These are phyloP conservation scores for Schizopygopsis malacanthus DNA, from an alignment of 2,797 vertebrate species.

Conservation along the genomic window DNA sequence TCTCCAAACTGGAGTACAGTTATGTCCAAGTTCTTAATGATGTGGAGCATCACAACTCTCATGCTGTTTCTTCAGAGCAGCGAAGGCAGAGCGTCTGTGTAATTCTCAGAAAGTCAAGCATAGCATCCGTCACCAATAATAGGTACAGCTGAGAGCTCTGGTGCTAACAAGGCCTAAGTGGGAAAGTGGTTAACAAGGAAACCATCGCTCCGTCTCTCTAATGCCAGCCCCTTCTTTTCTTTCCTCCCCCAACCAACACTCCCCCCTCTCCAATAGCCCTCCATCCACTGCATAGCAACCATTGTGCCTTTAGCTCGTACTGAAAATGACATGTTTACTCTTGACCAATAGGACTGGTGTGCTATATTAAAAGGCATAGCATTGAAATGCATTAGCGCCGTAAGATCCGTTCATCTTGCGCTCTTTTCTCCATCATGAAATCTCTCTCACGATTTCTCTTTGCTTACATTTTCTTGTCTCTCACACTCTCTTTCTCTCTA, in stretches of 20 bases:
- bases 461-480: constrained; percentile 66
- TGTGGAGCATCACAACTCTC: constrained; percentile 6
- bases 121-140: constrained; percentile 70
- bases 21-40: constrained; percentile 37
- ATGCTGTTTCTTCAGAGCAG: constrained; percentile 29
- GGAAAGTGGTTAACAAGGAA: constrained; percentile 80
- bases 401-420: constrained; percentile 56
- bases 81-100: constrained; percentile 40
- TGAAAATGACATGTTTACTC: constrained; percentile 54
- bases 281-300: constrained; percentile 57
- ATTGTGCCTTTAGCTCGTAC: constrained; percentile 42
- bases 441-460: constrained; percentile 66
- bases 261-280: constrained; percentile 56
- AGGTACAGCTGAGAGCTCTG: constrained; percentile 71
- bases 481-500: constrained; percentile 59
- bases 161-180: constrained; percentile 77
- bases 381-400: constrained; percentile 43
- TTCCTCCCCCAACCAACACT: constrained; percentile 67
- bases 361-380: constrained; percentile 46
- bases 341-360: constrained; percentile 40
- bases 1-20: background rate
- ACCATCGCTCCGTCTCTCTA: constrained; percentile 67
- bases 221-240: constrained; percentile 37
- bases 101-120: constrained; percentile 58
- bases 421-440: constrained; percentile 52